Evolutionary conservation across 2,888 invertebrate species (phyloP).

Genomic region (Oscheius sp.): DNA sequence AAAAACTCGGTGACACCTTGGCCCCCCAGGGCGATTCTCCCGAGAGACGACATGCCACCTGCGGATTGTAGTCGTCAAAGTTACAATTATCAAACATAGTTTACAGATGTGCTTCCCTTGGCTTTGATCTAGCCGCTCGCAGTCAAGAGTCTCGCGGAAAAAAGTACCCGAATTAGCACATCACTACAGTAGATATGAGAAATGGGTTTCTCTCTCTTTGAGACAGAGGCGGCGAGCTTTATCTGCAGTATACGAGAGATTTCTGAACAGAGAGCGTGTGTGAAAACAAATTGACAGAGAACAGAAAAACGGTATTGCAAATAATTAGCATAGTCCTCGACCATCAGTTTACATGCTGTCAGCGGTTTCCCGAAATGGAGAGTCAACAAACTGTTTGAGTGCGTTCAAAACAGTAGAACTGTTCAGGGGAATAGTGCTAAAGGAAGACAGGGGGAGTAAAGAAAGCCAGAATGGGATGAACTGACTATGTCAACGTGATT

Average conservation of each 20-base stretch:
- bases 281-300: too few species aligned
- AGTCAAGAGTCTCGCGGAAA: background rate
- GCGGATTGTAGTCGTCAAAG: constrained; percentile 26
- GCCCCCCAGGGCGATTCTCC: background rate
- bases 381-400: too few species aligned
- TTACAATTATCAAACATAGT: constrained; percentile 36
- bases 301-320: too few species aligned
- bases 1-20: background rate
- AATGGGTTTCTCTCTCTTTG: too few species aligned
- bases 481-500: background rate
- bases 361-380: too few species aligned
- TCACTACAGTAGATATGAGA: constrained; percentile 27
- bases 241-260: too few species aligned
- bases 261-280: too few species aligned
- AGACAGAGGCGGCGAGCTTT: too few species aligned
- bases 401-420: too few species aligned
- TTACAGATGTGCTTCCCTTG: constrained; percentile 15
- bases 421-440: too few species aligned
- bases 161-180: constrained; percentile 26
- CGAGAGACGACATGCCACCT: constrained; percentile 5
- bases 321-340: too few species aligned
- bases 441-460: background rate
- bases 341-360: too few species aligned
- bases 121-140: constrained; percentile 30
- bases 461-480: background rate